Percentiles rank a stretch among this genome's conserved stretches.
phyloP scores from a whole-genome alignment of 2,797 vertebrate species.

The Psittacula echo region DNA sequence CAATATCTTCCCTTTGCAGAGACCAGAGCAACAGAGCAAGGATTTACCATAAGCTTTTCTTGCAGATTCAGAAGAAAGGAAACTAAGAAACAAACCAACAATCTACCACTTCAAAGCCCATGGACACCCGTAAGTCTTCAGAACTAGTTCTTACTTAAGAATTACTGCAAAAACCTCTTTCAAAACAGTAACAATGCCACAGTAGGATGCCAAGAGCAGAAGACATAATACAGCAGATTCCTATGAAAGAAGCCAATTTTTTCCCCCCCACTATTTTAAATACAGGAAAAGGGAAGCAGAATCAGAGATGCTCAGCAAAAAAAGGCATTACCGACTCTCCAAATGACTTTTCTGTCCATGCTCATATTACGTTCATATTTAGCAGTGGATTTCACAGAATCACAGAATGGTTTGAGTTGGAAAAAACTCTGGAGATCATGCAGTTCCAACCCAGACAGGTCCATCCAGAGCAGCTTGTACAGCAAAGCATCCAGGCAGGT shows the following conservation, averaged over 20 bases:
- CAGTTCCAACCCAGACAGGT: neutral
- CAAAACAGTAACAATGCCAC: neutral
- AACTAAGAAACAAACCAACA: neutral
- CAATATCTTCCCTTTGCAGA: neutral
- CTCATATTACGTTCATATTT: neutral
- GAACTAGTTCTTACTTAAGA: neutral
- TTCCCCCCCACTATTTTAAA: neutral
- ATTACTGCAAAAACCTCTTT: neutral
- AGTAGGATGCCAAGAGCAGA: neutral
- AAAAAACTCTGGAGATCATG: neutral
- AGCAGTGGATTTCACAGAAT: neutral
- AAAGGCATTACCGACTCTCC: neutral
- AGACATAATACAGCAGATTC: rapidly evolving
- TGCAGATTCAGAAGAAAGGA: too few relatives aligned
- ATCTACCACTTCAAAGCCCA: neutral
- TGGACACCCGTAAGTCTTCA: rapidly evolving
- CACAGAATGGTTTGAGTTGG: neutral
- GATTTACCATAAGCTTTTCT: neutral
- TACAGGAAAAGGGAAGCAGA: neutral
- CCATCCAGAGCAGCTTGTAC: neutral
- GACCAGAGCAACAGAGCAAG: neutral
- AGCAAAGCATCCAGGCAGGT: neutral
- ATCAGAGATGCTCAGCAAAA: neutral
- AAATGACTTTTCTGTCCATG: rapidly evolving
- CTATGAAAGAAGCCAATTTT: neutral